Conservation (phyloP, 2,113 vertebrate species). For the Sylvicapra grimmia region DNA sequence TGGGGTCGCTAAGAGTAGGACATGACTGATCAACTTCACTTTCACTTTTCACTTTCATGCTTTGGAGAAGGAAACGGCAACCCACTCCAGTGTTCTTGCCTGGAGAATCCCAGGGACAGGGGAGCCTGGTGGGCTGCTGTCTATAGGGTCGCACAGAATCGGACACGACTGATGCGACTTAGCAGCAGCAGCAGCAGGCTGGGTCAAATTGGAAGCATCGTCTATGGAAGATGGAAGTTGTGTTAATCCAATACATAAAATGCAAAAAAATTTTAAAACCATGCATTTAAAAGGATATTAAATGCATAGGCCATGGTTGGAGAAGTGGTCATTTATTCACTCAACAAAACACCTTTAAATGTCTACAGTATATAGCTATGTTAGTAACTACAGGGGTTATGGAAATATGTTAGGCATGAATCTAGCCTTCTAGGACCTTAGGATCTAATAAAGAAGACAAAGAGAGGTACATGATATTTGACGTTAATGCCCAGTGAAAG, state of each 20-base stretch:
- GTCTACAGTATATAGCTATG: background rate
- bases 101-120: too few relatives aligned
- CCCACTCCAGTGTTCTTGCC: too few relatives aligned
- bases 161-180: too few relatives aligned
- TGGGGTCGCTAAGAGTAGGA: too few relatives aligned
- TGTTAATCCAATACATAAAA: slow-evolving; percentile 7
- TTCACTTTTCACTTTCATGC: too few relatives aligned
- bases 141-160: accelerated
- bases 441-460: background rate
- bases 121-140: too few relatives aligned
- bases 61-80: too few relatives aligned
- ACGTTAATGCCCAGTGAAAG: background rate
- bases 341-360: background rate
- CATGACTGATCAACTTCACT: too few relatives aligned
- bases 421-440: background rate
- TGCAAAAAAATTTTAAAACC: background rate
- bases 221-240: background rate
- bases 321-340: background rate
- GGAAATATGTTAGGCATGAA: background rate
- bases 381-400: background rate
- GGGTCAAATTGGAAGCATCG: background rate
- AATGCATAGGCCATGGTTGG: background rate
- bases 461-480: background rate
- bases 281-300: background rate
- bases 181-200: background rate